Evolutionary conservation across 2,797 vertebrate genomes (phyloP).

Genomic region (Amazonetta brasiliensis): DNA sequence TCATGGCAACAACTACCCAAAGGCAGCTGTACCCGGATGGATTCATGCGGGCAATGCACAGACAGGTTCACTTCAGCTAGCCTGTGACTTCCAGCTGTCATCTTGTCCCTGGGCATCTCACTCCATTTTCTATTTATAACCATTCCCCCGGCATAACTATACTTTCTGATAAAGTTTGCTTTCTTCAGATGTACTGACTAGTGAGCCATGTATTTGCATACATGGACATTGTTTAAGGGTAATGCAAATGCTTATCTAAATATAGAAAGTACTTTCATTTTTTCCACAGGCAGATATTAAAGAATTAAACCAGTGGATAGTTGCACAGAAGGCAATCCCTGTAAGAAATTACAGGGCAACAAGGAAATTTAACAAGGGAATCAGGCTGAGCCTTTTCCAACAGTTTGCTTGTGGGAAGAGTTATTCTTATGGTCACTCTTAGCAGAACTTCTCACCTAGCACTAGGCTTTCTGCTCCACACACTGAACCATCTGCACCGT

Average conservation of each 20-base stretch:
- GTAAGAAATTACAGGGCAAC: background rate
- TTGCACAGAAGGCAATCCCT: background rate
- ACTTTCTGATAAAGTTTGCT: background rate
- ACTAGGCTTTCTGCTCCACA: background rate
- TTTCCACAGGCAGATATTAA: background rate
- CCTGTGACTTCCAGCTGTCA: background rate
- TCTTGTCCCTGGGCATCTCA: background rate
- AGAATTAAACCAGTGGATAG: background rate
- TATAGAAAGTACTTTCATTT: background rate
- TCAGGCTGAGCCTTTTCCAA: background rate
- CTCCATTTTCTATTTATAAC: background rate
- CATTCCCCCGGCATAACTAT: background rate
- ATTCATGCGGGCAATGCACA: background rate
- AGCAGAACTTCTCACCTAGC: background rate
- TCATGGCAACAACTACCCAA: background rate
- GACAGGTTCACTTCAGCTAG: background rate
- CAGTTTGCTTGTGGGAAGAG: background rate
- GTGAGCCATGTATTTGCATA: rapidly evolving
- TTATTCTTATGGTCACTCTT: background rate
- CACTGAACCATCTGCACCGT: background rate
- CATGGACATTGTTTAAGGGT: no score
- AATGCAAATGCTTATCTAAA: background rate
- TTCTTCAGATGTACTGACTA: background rate
- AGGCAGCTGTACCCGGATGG: background rate
- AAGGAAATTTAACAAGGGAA: background rate